A percentile compares a stretch with the other conserved stretches of the same genome.
Evolutionary conservation across 2,888 invertebrate species (phyloP).

Genomic region (Drosophila suboccidentalis): DNA sequence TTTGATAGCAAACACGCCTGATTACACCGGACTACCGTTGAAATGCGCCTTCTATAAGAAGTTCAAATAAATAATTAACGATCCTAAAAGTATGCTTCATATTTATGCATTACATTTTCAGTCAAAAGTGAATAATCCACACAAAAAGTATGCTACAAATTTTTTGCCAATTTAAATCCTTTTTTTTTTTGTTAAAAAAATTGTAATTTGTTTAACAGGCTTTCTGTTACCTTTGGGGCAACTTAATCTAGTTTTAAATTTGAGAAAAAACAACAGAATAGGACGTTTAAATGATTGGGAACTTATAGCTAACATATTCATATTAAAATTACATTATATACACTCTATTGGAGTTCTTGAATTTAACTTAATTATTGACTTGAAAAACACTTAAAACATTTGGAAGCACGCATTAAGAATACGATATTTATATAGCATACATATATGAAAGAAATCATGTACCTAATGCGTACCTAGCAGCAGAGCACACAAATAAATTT

Average conservation of each 20-base stretch:
- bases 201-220: no score
- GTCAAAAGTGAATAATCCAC: no score
- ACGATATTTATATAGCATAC: slow-evolving; percentile 14
- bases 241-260: no score
- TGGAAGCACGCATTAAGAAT: slow-evolving; percentile 25
- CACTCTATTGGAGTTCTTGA: not conserved
- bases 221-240: no score
- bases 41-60: slow-evolving; percentile 21
- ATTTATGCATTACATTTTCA: no score
- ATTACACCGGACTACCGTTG: slow-evolving; percentile 17
- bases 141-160: slow-evolving; percentile 3
- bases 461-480: slow-evolving; percentile 66
- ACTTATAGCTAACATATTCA: no score
- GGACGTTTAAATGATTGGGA: no score
- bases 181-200: no score
- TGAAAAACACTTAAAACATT: not conserved
- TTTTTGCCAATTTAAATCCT: no score
- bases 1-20: slow-evolving; percentile 1
- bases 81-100: not conserved
- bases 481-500: slow-evolving; percentile 25
- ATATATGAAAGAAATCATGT: slow-evolving; percentile 41
- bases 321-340: no score
- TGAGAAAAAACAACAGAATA: no score
- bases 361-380: not conserved
- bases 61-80: not conserved